Evolutionary conservation across 2,113 vertebrate genomes (phyloP).

Genomic region (Oreotrochilus melanogaster): DNA sequence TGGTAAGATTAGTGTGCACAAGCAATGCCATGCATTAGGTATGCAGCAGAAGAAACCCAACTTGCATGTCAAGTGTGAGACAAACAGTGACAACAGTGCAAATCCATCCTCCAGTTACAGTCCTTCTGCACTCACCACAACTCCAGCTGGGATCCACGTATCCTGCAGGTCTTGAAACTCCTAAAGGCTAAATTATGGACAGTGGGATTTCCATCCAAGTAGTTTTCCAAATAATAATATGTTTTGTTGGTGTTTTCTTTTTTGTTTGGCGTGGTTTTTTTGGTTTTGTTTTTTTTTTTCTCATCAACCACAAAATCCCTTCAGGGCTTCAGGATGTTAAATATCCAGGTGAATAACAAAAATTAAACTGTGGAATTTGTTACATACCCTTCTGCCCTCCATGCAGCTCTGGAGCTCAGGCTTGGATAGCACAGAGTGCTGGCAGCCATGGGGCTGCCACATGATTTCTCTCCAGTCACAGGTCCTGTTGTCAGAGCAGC

Average conservation of each 20-base stretch:
- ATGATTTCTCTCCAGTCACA: constrained; percentile 95
- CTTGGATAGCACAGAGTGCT: constrained; percentile 76
- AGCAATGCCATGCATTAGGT: constrained; percentile 66
- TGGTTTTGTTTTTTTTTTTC: background rate
- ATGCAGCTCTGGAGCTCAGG: constrained; percentile 86
- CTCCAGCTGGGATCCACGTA: background rate
- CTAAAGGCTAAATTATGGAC: background rate
- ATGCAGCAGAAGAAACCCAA: constrained; percentile 57
- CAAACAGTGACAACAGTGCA: background rate
- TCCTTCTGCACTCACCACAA: background rate
- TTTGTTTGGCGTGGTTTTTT: no score
- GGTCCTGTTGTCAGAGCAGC: constrained; percentile 94
- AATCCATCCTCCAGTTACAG: background rate
- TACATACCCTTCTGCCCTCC: constrained; percentile 86
- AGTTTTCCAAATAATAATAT: background rate
- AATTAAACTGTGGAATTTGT: background rate
- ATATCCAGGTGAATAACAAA: background rate
- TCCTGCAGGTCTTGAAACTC: background rate
- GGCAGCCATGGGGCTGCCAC: constrained; percentile 90
- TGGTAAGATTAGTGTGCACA: constrained; percentile 73
- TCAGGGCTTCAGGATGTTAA: background rate
- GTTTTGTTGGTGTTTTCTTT: no score
- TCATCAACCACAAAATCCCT: background rate
- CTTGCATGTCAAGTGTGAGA: constrained; percentile 22
- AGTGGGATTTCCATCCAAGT: background rate